Evolutionary conservation across 2,797 vertebrate species (phyloP).

Genomic region (Rhinella marina): DNA sequence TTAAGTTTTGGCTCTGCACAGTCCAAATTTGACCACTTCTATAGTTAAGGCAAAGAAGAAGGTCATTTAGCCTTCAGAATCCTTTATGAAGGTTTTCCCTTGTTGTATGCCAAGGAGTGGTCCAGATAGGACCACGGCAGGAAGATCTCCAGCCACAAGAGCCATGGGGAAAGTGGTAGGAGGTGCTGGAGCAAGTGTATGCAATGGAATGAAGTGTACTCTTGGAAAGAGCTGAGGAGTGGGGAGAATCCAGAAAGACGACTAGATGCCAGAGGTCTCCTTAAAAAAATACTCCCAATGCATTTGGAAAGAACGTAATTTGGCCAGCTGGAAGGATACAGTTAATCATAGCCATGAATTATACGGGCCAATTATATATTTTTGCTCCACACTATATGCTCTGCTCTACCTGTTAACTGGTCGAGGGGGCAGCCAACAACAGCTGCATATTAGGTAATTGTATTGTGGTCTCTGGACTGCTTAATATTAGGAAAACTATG

Average conservation of each 20-base stretch:
- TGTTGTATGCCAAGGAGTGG: no score
- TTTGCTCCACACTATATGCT: background rate
- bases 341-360: background rate
- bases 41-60: background rate
- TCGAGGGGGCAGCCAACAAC: background rate
- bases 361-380: background rate
- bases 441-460: constrained; percentile 59
- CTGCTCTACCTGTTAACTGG: constrained; percentile 21
- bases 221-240: background rate
- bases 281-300: background rate
- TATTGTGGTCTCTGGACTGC: constrained; percentile 33
- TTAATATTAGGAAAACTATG: constrained; percentile 35
- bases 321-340: background rate
- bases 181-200: no score
- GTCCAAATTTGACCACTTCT: background rate
- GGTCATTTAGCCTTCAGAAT: no score
- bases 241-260: background rate
- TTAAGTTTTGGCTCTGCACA: background rate
- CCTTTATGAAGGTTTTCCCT: no score
- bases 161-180: background rate
- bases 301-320: background rate
- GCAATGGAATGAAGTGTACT: no score
- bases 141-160: background rate
- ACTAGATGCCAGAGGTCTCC: background rate
- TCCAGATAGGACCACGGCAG: background rate